Percentiles rank a stretch among this genome's conserved stretches.
Evolutionary conservation across 2,888 invertebrate species (phyloP).

Genomic region (Caenorhabditis auriculariae): DNA sequence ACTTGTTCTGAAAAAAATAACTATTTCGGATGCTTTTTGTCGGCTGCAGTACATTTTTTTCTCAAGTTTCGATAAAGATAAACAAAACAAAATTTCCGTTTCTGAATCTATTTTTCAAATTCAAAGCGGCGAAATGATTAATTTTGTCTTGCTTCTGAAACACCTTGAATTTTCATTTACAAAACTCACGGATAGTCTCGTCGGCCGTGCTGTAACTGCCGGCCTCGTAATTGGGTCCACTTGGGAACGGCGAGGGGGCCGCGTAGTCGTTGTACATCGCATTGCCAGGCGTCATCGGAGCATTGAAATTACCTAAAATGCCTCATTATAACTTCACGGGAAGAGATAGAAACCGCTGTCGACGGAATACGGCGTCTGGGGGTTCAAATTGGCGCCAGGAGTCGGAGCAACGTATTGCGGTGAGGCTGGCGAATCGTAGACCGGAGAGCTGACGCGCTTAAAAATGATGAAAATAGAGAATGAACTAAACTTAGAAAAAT

Average conservation of each 20-base stretch:
- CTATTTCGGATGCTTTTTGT: too few relatives aligned
- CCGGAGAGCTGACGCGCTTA: too few relatives aligned
- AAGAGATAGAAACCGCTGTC: slow-evolving; percentile 7
- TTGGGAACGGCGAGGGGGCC: slow-evolving; percentile 40
- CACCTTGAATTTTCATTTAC: slow-evolving; percentile 3
- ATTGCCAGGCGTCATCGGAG: slow-evolving; percentile 48
- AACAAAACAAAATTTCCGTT: too few relatives aligned
- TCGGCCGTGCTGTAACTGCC: not conserved
- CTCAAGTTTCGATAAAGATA: too few relatives aligned
- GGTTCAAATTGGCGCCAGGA: slow-evolving; percentile 40
- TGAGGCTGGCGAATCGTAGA: slow-evolving; percentile 41
- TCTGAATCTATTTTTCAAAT: too few relatives aligned
- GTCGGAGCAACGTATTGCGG: slow-evolving; percentile 41
- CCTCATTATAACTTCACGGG: not conserved
- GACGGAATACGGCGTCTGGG: slow-evolving; percentile 30
- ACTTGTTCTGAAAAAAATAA: too few relatives aligned
- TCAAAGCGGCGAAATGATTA: too few relatives aligned
- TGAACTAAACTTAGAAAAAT: too few relatives aligned
- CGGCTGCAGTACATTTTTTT: too few relatives aligned
- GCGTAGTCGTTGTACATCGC: slow-evolving; percentile 35
- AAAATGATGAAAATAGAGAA: too few relatives aligned
- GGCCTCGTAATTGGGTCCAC: slow-evolving; percentile 2
- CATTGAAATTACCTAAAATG: slow-evolving; percentile 31
- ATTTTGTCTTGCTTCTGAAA: not conserved
- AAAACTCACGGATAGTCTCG: slow-evolving; percentile 36